These are phyloP conservation scores for Clepsis dumicolana DNA, from an alignment of 2,888 invertebrate genomes.

Conservation along the genomic window DNA sequence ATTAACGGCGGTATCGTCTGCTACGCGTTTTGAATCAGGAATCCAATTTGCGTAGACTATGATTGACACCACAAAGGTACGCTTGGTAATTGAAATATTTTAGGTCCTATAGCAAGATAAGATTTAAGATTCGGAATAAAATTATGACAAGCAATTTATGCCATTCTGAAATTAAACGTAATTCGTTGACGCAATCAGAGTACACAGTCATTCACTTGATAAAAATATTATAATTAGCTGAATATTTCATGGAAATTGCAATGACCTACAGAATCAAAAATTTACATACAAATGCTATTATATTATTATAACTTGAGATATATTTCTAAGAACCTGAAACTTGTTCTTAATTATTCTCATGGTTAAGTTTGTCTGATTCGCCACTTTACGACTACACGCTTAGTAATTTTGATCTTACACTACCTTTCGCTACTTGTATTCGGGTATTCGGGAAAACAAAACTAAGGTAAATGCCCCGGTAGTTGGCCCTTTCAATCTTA, in stretches of 20 bases:
- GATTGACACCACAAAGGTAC: constrained; percentile 20
- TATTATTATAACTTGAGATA: too few relatives aligned
- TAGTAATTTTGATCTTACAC: too few relatives aligned
- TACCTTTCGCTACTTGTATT: too few relatives aligned
- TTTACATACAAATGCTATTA: too few relatives aligned
- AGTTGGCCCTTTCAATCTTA: too few relatives aligned
- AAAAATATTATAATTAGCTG: neutral
- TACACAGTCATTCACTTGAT: neutral
- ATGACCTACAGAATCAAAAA: neutral
- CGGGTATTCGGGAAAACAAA: too few relatives aligned
- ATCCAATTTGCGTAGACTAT: constrained; percentile 30
- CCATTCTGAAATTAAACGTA: neutral
- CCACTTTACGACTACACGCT: too few relatives aligned
- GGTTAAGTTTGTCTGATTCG: too few relatives aligned
- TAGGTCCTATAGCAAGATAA: neutral
- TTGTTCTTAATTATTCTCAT: too few relatives aligned
- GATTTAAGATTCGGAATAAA: constrained; percentile 1
- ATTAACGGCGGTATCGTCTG: constrained; percentile 23
- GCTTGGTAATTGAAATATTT: constrained; percentile 15
- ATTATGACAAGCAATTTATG: neutral
- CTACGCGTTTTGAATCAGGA: constrained; percentile 24
- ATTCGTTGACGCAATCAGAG: neutral
- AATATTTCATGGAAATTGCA: neutral
- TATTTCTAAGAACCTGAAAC: too few relatives aligned
- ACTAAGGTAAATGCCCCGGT: too few relatives aligned